A percentile compares a stretch with the other conserved stretches of the same genome.
These are phyloP conservation scores for Apogon hyalosoma DNA, from an alignment of 2,797 vertebrate species.

Conservation along the genomic window DNA sequence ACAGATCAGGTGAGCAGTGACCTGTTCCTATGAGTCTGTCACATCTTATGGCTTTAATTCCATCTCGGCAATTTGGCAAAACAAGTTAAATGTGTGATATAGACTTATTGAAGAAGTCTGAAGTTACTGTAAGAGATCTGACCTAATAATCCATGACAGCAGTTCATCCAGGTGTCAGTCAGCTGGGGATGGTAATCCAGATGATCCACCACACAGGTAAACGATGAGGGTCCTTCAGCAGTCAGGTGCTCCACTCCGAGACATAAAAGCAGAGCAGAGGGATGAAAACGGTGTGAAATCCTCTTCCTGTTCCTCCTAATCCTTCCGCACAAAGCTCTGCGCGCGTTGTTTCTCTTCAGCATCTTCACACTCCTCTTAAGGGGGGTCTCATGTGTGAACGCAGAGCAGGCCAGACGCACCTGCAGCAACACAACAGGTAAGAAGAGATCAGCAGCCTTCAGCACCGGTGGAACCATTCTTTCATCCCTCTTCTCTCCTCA, in stretches of 20 bases:
- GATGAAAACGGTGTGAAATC: slow-evolving; percentile 48
- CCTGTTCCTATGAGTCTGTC: neutral
- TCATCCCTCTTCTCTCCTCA: slow-evolving; percentile 60
- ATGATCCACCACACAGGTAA: slow-evolving; percentile 46
- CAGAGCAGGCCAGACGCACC: slow-evolving; percentile 43
- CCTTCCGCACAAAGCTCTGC: slow-evolving; percentile 52
- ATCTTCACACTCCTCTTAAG: slow-evolving; percentile 33
- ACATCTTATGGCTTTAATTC: neutral
- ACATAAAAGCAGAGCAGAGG: slow-evolving; percentile 14
- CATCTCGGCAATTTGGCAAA: neutral
- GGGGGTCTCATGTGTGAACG: slow-evolving; percentile 32
- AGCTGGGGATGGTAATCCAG: slow-evolving; percentile 52
- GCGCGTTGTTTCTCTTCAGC: slow-evolving; percentile 37
- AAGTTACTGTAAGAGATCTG: slow-evolving; percentile 8
- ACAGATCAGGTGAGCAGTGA: slow-evolving; percentile 17
- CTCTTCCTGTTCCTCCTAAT: slow-evolving; percentile 52
- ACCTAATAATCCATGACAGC: slow-evolving; percentile 49
- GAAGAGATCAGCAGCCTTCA: slow-evolving; percentile 33
- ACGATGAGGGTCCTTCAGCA: slow-evolving; percentile 26
- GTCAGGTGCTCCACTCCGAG: slow-evolving; percentile 48
- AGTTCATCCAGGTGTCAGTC: slow-evolving; percentile 57
- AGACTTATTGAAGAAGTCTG: neutral
- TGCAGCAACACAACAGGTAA: slow-evolving; percentile 73
- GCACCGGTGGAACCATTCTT: slow-evolving; percentile 31
- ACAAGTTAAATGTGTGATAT: neutral